Conservation (phyloP, 1,140 invertebrate genomes). For the Camponotus vicinus region DNA sequence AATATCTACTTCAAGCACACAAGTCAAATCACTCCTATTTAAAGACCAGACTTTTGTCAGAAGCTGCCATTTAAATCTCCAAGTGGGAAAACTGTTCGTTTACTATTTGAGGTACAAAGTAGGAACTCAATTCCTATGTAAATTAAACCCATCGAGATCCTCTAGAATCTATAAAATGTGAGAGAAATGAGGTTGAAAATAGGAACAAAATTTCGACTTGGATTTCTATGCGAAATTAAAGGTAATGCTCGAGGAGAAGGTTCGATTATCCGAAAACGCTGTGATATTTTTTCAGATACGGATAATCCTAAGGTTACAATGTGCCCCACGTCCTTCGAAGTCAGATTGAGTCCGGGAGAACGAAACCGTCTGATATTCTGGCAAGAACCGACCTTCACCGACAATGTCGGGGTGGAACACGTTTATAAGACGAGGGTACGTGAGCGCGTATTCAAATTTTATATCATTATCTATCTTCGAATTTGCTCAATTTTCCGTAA, state of each 20-base stretch:
- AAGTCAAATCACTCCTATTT: no score
- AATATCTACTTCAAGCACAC: background rate
- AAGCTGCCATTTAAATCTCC: no score
- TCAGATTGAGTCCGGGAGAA: conserved; percentile 87
- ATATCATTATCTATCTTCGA: background rate
- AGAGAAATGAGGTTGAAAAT: no score
- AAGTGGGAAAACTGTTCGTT: no score
- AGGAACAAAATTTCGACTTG: background rate
- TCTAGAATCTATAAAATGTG: no score
- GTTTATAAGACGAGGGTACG: conserved; percentile 89
- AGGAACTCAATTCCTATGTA: no score
- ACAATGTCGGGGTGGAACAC: conserved; percentile 88
- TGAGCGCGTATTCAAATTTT: conserved; percentile 22
- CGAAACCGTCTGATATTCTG: conserved; percentile 88
- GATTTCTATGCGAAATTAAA: background rate
- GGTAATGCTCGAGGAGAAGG: no score
- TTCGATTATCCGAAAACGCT: conserved; percentile 3
- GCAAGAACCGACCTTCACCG: conserved; percentile 90
- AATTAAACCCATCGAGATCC: no score
- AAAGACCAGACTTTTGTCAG: no score
- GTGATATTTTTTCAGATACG: conserved; percentile 83
- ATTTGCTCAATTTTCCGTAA: background rate
- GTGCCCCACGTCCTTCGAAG: conserved; percentile 89
- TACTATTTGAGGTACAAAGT: no score
- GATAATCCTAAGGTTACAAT: conserved; percentile 87